Base-by-base conservation (phyloP, 1,140 invertebrate species). In the Drosophila gunungcola region DNA sequence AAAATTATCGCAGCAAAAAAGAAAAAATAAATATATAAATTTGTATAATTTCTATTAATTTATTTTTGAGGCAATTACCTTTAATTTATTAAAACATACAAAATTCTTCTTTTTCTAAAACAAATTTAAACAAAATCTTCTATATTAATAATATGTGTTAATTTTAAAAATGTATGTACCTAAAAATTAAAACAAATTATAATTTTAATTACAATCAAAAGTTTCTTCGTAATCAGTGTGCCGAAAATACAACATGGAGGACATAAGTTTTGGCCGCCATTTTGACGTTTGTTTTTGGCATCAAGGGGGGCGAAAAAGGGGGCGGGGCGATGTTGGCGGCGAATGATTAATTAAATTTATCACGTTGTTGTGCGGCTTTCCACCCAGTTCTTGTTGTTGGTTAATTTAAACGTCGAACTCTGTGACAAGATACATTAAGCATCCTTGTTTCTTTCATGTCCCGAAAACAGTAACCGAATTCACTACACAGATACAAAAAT, bases 261-360 rank as follows among this genome's bases (percentile, higher is more conserved):
- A 78, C 68, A 82, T 63, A 83, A 75, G 60, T 83, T 83, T 61
- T 54, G 72, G 69, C 74, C 65, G 78, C 56, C 74, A 85, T 83
- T 79, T 89, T 89, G 76, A 68, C 75, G 75, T 86, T 82, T 82
- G 70, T 83, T 79, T 81, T 63, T 69, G 48, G 51, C 65, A 67
- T 39, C 45, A 29, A 36, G 32, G 16, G 55, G 27, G 7, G 4
- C 29, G 4, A 4, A 51, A 41, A 34, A 12, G 3, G n/a, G 2
- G 5, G 45, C 21, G 16, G 0, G 0, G 38, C 0, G n/a, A 6
- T 32, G 29, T 7, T 9, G 29, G 27, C 7, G 46, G 49, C 60
- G 69, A 89, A 88, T 88, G 83, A 88, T 88, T 88, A 88, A 88
- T 88, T 88, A 89, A 88, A 88, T 88, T 89, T 89, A 88, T 88